Evolutionary conservation across 2,113 vertebrate species (phyloP), one percentile per base, ranked within the genome.

Genomic region (Speoplatyrhinus poulsoni): DNA sequence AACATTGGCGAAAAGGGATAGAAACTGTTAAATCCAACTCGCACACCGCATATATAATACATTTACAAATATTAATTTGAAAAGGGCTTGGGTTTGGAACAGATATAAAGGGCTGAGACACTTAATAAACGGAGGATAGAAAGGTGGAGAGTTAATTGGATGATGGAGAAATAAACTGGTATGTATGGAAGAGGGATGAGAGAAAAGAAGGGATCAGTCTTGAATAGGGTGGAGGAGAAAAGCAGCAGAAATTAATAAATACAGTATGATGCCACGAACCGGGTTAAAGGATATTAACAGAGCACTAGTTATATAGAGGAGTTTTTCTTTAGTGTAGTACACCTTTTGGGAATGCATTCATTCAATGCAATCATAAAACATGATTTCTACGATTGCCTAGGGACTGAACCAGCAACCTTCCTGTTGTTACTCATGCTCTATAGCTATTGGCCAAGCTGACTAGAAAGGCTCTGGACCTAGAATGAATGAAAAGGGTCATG

Each of bases 201-300:
- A 65, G 70, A 53, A 41, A 41, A 68, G 60, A 54, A 36, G 67
- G 61, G 64, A 46, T 56, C 54, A 26, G 47, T 60, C 72, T 66
- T 67, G 63, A 70, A 67, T 3, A 17, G 33, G 59, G 26, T 62
- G 32, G 53, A 6, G 52, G 46, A 58, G 77, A 36, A 17, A 64
- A 53, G 12, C 4, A 4, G 12, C 12, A 3, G 3, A 12, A 53
- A 53, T 12, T 16, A n/a, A 13, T 53, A 41, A 41, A 41, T 19
- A 19, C 19, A 19, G 19, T 41, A 41, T 41, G 7, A 41, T 41
- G 36, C 7, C 36, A 41, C 1, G 1, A 53, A 53, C 0, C 50
- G n/a, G 10, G 1, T 53, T 53, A 4, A 41, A 41, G 36, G 3
- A 4, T 41, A 6, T 41, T 41, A 41, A 41, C 7, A 41, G 36